Evolutionary conservation across 35 echinoderm and acorn worm genomes (phyloP), one percentile per base, ranked within the genome.

Genomic region (Nesometra sesokonis): DNA sequence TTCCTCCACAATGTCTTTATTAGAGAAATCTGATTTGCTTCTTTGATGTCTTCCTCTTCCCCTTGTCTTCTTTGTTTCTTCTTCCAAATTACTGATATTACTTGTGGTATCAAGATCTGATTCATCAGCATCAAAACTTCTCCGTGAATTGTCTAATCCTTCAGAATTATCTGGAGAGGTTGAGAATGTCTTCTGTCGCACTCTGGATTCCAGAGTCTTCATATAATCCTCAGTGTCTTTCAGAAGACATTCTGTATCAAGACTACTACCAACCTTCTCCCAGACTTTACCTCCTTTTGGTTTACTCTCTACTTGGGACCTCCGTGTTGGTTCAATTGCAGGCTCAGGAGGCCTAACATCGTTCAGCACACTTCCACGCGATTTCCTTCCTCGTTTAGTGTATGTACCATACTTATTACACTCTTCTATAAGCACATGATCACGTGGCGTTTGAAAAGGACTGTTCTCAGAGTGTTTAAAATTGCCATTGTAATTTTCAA

Each of bases 141-240:
- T 52, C 79, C 90, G 93, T 77, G 79, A 82, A 38, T 57, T 78
- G 30, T 86, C 85, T 35, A 86, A 34, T 30, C 29, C 57, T 36
- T 86, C 85, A 0, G 85, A 86, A 34, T 79, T 47, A 81, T 82
- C 87, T 81, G 32, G 79, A 81, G 79, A 81, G 36, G 32, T 34
- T 13, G 32, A 77, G 13, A 46, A 38, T 37, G 43, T 86, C 5
- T 27, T 86, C 32, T 34, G 31, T 3, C 52, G 30, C 88, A 97
- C 93, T 38, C 91, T 88, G 83, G 88, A 47, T 78, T 97, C 94
- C 34, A 97, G 86, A 32, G 80, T 90, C 35, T 88, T 87, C 91
- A 97, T 93, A 13, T 86, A 91, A 27, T 89, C 91, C 80, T 97
- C 94, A 8, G 94, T 97, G 57, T 97, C 94, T 52, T 97, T 97